Evolutionary conservation across 2,797 vertebrate genomes (phyloP).

Genomic region (Leucoraja ocellata): DNA sequence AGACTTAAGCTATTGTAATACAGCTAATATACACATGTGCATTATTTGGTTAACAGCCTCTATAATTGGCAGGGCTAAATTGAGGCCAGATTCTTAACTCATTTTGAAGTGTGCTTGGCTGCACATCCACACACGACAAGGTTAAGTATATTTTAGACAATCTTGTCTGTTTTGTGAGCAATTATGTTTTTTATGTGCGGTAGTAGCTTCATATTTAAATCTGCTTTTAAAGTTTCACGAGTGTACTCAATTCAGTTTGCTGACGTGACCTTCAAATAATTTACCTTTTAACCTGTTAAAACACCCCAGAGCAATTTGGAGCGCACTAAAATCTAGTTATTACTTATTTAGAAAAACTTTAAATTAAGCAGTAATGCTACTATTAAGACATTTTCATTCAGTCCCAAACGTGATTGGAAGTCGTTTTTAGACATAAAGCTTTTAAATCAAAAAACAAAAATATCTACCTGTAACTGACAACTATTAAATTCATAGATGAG

Average conservation of each 20-base stretch:
- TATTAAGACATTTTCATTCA: conserved; percentile 5
- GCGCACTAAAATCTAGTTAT: conserved; percentile 2
- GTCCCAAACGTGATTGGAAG: not conserved
- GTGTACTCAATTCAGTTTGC: conserved; percentile 8
- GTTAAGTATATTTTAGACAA: conserved; percentile 17
- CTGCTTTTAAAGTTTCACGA: conserved; percentile 9
- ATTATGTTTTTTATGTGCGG: not conserved
- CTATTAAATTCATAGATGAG: not conserved
- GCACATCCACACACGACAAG: not conserved
- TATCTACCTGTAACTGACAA: not conserved
- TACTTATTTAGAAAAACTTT: not conserved
- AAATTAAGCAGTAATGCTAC: not conserved
- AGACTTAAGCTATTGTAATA: not conserved
- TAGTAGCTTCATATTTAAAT: not conserved
- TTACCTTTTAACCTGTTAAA: not conserved
- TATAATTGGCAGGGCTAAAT: not conserved
- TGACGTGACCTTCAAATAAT: not conserved
- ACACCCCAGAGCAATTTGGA: not conserved
- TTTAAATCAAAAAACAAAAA: not conserved
- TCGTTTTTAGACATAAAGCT: not conserved
- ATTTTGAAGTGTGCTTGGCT: not conserved
- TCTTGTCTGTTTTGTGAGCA: conserved; percentile 7
- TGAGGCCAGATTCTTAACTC: not conserved
- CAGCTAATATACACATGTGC: not conserved
- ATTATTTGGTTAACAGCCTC: not conserved